phyloP scores from a whole-genome alignment of 2,888 invertebrate genomes.

The Thumatha senex region DNA sequence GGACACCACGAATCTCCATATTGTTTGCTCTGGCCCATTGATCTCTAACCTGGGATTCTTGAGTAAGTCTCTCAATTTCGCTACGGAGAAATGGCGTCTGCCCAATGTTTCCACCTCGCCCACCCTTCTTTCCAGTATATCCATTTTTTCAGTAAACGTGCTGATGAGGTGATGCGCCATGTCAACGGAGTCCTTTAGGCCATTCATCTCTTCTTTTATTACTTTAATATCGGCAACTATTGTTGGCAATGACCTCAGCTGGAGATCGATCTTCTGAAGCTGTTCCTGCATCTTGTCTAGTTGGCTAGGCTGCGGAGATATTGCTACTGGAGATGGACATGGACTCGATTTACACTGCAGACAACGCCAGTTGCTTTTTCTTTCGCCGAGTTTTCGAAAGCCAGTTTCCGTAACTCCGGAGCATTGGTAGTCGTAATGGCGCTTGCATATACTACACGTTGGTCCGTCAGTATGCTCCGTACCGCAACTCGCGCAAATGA shows the following conservation, averaged over 20 bases:
- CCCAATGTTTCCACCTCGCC: too few relatives aligned
- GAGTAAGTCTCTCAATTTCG: too few relatives aligned
- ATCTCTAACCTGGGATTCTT: too few relatives aligned
- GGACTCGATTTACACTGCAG: neutral
- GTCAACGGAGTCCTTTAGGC: neutral
- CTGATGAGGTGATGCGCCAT: neutral
- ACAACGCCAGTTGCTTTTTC: neutral
- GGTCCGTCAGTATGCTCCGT: too few relatives aligned
- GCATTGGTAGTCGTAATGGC: too few relatives aligned
- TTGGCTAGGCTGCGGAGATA: neutral
- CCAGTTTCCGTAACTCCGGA: neutral
- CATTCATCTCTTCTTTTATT: neutral
- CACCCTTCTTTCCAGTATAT: too few relatives aligned
- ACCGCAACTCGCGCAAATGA: too few relatives aligned
- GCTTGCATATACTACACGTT: too few relatives aligned
- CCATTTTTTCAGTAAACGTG: neutral
- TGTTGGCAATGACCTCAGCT: neutral
- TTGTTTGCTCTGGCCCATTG: too few relatives aligned
- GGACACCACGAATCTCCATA: too few relatives aligned
- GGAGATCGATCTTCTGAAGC: neutral
- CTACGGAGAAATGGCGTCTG: too few relatives aligned
- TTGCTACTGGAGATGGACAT: neutral
- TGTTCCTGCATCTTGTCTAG: neutral
- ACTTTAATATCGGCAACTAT: neutral
- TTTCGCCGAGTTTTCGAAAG: neutral